These are phyloP conservation scores for Macrophya alboannulata DNA, from an alignment of 2,888 invertebrate genomes.

Conservation along the genomic window DNA sequence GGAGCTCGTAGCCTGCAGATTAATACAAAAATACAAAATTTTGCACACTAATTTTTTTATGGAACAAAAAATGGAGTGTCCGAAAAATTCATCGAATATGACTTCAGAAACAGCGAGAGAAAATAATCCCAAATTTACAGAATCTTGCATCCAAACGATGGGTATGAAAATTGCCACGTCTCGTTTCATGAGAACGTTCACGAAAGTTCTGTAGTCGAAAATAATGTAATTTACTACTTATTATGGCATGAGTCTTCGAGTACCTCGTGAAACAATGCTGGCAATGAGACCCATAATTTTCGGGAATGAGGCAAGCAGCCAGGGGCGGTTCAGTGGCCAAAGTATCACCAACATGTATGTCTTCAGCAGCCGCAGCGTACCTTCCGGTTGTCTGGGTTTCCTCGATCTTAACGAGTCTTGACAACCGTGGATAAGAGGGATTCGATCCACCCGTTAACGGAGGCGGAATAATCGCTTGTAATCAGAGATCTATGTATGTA, in stretches of 20 bases:
- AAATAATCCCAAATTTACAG: too few species aligned
- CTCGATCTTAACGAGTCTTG: constrained; percentile 83
- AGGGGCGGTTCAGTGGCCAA: constrained; percentile 88
- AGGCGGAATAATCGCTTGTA: constrained; percentile 65
- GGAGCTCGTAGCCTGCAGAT: constrained; percentile 83
- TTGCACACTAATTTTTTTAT: background rate
- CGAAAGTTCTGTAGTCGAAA: background rate
- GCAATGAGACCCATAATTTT: constrained; percentile 90
- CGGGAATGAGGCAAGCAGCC: constrained; percentile 88
- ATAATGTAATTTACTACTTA: background rate
- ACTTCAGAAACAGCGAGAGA: too few species aligned
- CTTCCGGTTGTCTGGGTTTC: constrained; percentile 86
- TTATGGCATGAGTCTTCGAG: background rate
- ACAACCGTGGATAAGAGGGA: constrained; percentile 82
- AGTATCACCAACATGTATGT: constrained; percentile 87
- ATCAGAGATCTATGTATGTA: constrained; percentile 59
- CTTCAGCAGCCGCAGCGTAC: constrained; percentile 85
- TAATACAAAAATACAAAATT: constrained; percentile 64
- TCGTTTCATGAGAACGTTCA: background rate
- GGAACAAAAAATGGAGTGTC: constrained; percentile 61
- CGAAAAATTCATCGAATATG: too few species aligned
- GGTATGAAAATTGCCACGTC: too few species aligned
- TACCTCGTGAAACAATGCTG: constrained; percentile 90
- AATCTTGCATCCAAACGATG: too few species aligned
- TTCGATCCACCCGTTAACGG: constrained; percentile 82